Evolutionary conservation across 2,113 vertebrate genomes (phyloP), one percentile per base, ranked within the genome.

Genomic region (Tetrax tetrax): DNA sequence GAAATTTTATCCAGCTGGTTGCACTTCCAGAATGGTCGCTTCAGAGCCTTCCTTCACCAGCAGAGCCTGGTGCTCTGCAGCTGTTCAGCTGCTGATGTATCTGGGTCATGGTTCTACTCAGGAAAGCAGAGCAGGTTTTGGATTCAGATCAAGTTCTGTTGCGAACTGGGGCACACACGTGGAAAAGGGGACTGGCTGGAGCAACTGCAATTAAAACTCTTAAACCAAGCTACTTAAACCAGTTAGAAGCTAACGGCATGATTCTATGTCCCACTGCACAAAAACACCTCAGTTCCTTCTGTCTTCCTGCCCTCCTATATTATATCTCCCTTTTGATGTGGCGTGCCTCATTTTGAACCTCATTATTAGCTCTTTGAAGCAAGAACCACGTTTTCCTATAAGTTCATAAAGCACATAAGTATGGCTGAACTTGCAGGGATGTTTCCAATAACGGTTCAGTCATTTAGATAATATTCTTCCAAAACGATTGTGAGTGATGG

Each of bases 311-410:
- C 84, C 91, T 93, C 93, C 87, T 87, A 45, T 76, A 24, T 63
- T 79, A 2, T 18, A 61, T 89, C 63, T 61, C 84, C 45, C 92
- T 91, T 96, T 95, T 96, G 95, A 96, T 96, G 95, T 96, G 84
- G 95, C 63, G 28, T 65, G 82, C 63, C 82, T 96, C 74, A 72
- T 90, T 95, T 91, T 86, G 81, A 96, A 91, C 70, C 63, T 91
- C 94, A 96, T 95, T 93, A 93, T 50, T 80, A 94, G 75, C 48
- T 83, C 96, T 96, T 96, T 96, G 95, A 97, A 96, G 93, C 84
- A 74, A 61, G 90, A 95, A 79, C 25, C 53, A 70, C 47, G 66
- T 63, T 90, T 90, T 95, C 50, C 78, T 77, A 15, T 50, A 83
- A 74, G 74, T 96, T 94, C 66, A 85, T 74, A 94, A 90, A 90